phyloP scores from a whole-genome alignment of 1,140 invertebrate genomes.

The Pectinophora gossypiella region DNA sequence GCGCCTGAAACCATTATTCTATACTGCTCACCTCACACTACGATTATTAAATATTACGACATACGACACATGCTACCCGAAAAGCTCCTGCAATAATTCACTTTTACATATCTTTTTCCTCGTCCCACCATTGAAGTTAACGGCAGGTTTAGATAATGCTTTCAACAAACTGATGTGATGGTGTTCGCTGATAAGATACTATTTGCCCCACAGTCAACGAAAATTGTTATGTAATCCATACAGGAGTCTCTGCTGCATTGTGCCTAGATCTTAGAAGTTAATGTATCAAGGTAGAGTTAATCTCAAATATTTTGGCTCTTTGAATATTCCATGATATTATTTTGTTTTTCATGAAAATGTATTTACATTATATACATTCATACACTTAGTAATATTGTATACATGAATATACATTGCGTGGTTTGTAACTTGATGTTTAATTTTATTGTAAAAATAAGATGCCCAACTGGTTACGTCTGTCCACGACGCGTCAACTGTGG shows the following conservation, averaged over 20 bases:
- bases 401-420: conserved; percentile 74
- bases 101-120: conserved; percentile 26
- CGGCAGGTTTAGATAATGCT: conserved; percentile 39
- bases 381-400: conserved; percentile 74
- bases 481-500: conserved; percentile 30
- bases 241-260: conserved; percentile 76
- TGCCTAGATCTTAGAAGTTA: conserved; percentile 77
- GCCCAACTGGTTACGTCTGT: conserved; percentile 63
- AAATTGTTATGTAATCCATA: conserved; percentile 72
- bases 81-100: conserved; percentile 8
- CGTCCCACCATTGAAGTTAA: background rate
- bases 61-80: too few relatives aligned
- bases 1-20: conserved; percentile 39
- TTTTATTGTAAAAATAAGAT: conserved; percentile 68
- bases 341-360: conserved; percentile 73
- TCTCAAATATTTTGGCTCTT: conserved; percentile 76
- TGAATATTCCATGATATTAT: conserved; percentile 76
- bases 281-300: conserved; percentile 75
- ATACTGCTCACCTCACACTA: too few relatives aligned
- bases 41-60: too few relatives aligned
- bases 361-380: conserved; percentile 74
- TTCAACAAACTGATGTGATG: conserved; percentile 43
- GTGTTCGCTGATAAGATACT: conserved; percentile 47
- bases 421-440: conserved; percentile 67
- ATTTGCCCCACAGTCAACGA: conserved; percentile 73